These are phyloP conservation scores for Chelonus insularis DNA, from an alignment of 1,140 invertebrate species.

Conservation along the genomic window DNA sequence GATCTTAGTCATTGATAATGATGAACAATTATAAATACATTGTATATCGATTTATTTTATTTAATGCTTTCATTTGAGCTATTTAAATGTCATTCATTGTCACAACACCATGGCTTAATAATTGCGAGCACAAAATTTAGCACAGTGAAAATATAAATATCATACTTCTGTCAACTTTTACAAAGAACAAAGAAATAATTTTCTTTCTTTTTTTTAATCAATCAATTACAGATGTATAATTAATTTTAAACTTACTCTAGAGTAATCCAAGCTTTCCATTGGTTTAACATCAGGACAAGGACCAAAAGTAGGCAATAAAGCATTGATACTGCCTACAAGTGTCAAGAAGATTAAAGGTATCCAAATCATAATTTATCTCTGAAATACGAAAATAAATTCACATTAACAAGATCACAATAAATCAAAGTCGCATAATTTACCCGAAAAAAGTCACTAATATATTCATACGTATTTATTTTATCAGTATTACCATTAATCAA, in stretches of 20 bases:
- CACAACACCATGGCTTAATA: no score
- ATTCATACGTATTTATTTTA: not conserved
- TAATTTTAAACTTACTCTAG: conserved; percentile 57
- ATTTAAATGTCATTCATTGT: no score
- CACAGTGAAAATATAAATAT: no score
- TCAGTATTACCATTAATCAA: not conserved
- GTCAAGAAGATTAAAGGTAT: conserved; percentile 23
- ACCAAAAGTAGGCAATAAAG: conserved; percentile 64
- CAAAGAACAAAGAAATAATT: no score
- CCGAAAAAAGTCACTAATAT: not conserved
- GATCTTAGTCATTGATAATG: no score
- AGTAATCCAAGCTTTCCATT: conserved; percentile 64
- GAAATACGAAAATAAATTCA: not conserved
- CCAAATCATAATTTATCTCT: conserved; percentile 19
- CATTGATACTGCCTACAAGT: conserved; percentile 28
- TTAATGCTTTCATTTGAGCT: no score
- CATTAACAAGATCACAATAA: not conserved
- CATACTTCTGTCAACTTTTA: no score
- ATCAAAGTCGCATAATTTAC: not conserved
- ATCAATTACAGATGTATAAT: no score
- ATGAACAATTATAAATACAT: no score
- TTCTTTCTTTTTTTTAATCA: no score
- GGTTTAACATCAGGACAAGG: conserved; percentile 67
- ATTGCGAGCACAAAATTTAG: no score
- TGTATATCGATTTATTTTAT: no score